Evolutionary conservation across 2,113 vertebrate species (phyloP).

Genomic region (Chionomys nivalis): DNA sequence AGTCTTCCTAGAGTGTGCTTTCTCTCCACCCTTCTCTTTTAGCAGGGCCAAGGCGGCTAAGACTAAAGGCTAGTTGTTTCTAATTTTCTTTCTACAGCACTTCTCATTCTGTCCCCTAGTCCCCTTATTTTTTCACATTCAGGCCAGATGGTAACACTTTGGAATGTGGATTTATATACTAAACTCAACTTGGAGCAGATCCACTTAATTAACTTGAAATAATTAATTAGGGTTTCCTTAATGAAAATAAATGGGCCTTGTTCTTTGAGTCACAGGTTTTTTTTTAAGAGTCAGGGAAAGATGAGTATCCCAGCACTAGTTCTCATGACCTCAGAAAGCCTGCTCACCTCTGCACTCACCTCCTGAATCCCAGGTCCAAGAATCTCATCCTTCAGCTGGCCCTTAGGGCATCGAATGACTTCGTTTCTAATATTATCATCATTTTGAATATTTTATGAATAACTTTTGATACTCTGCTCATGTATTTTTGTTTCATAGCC

Average conservation of each 20-base stretch:
- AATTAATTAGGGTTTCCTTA: not conserved
- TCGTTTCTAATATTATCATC: not conserved
- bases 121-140: not conserved
- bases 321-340: not conserved
- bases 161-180: not conserved
- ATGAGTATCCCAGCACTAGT: not conserved
- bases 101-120: not conserved
- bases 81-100: not conserved
- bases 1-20: not conserved
- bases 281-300: not conserved
- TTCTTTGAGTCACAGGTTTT: not conserved
- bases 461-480: not conserved
- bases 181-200: not conserved
- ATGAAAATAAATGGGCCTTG: conserved; percentile 2
- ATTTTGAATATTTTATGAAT: not conserved
- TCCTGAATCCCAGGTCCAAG: not conserved
- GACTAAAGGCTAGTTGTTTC: conserved; percentile 14
- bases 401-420: not conserved
- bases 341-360: not conserved
- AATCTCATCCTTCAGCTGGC: not conserved
- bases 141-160: not conserved
- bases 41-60: not conserved
- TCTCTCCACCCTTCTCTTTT: not conserved
- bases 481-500: not conserved
- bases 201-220: conserved; percentile 51